These are phyloP conservation scores for Neodon shergylaensis DNA, from an alignment of 2,113 vertebrate genomes.

Conservation along the genomic window DNA sequence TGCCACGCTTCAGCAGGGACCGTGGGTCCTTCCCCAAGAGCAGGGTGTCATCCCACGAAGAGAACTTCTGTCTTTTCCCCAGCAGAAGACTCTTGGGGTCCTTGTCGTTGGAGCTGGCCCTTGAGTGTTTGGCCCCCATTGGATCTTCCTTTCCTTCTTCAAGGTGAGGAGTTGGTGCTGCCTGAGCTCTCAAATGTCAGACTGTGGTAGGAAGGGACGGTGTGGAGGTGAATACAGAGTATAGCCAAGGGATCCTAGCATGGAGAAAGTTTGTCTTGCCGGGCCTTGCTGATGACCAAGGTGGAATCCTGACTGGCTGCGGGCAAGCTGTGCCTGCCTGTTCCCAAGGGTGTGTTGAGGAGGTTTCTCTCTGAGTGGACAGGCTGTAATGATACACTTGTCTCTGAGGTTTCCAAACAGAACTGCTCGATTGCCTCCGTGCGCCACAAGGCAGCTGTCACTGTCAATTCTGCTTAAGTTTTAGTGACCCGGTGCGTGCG, in stretches of 20 bases:
- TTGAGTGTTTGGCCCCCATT: constrained; percentile 88
- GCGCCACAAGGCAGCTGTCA: constrained; percentile 90
- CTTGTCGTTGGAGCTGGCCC: constrained; percentile 79
- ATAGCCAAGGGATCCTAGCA: not conserved
- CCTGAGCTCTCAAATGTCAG: constrained; percentile 46
- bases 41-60: constrained; percentile 85
- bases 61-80: constrained; percentile 80
- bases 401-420: constrained; percentile 80
- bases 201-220: not conserved
- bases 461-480: constrained; percentile 90
- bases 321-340: constrained; percentile 71
- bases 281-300: constrained; percentile 62
- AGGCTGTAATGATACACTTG: constrained; percentile 84
- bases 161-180: constrained; percentile 15
- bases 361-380: constrained; percentile 75
- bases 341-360: constrained; percentile 53
- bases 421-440: constrained; percentile 84
- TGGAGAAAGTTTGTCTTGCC: constrained; percentile 30
- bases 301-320: constrained; percentile 38
- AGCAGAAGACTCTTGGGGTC: constrained; percentile 65
- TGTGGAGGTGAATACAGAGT: not conserved
- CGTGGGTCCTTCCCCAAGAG: constrained; percentile 84
- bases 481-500: constrained; percentile 87
- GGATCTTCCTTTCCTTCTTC: not conserved
- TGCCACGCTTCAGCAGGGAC: constrained; percentile 83